phyloP scores from a whole-genome alignment of 2,797 vertebrate species.

The Paramormyrops hopkinsi region DNA sequence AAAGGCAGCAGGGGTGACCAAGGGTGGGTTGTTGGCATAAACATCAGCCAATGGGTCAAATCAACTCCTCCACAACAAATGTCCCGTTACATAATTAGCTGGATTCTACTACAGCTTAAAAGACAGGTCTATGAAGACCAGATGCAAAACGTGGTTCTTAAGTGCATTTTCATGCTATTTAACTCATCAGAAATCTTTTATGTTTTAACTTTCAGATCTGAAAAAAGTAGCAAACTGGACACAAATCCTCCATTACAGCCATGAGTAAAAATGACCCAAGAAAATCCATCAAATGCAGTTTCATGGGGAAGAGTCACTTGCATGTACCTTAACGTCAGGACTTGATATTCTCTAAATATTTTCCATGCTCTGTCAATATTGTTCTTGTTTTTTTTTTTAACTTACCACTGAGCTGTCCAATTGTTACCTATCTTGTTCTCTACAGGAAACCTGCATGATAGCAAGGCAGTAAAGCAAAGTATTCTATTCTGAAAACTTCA shows the following conservation, averaged over 20 bases:
- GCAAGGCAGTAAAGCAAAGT: neutral
- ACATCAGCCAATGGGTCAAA: slow-evolving; percentile 53
- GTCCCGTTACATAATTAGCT: slow-evolving; percentile 49
- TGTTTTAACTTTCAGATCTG: neutral
- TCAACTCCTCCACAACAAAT: slow-evolving; percentile 67
- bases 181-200: neutral
- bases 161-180: neutral
- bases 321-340: neutral
- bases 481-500: neutral
- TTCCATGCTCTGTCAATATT: neutral
- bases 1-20: slow-evolving; percentile 37
- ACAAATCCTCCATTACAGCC: neutral
- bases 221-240: neutral
- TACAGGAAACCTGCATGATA: neutral
- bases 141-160: neutral
- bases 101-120: slow-evolving; percentile 35
- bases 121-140: slow-evolving; percentile 13
- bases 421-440: neutral
- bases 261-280: neutral
- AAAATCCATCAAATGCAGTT: neutral
- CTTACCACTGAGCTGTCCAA: neutral
- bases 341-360: neutral
- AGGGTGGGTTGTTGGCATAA: slow-evolving; percentile 59
- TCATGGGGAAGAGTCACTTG: neutral
- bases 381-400: neutral